Percentiles rank a stretch among this genome's conserved stretches.
Conservation (phyloP, 2,797 vertebrate genomes). For the Pangasius djambal region DNA sequence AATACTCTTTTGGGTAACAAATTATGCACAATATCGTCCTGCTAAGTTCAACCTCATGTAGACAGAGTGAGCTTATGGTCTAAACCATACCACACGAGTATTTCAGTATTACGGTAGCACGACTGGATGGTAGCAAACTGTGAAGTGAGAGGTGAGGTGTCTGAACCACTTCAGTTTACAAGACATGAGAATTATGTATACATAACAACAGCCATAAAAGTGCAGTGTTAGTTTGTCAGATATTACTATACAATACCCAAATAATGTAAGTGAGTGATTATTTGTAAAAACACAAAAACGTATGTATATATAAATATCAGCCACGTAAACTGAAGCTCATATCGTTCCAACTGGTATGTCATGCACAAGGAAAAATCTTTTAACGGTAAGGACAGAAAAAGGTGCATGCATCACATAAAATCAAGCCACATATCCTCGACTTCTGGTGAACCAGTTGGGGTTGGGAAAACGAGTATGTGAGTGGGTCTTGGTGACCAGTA, state of each 20-base stretch:
- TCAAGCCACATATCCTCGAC: neutral
- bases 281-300: too few relatives aligned
- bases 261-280: neutral
- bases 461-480: slow-evolving; percentile 19
- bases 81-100: slow-evolving; percentile 6
- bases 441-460: neutral
- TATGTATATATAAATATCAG: neutral
- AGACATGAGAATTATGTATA: neutral
- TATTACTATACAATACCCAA: neutral
- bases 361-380: slow-evolving; percentile 1
- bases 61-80: slow-evolving; percentile 13
- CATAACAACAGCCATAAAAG: neutral
- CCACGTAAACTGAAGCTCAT: slow-evolving; percentile 43
- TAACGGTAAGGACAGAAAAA: neutral
- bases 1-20: slow-evolving; percentile 15
- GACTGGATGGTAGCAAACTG: neutral
- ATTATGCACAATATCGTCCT: slow-evolving; percentile 19
- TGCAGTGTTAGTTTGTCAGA: neutral
- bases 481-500: slow-evolving; percentile 23
- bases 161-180: slow-evolving; percentile 38
- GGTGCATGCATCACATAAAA: slow-evolving; percentile 30
- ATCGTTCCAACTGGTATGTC: slow-evolving; percentile 7
- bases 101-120: neutral
- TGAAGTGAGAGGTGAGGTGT: neutral
- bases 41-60: slow-evolving; percentile 1